Percentiles rank a stretch among this genome's conserved stretches.
These are phyloP conservation scores for Yasuhikotakia modesta DNA, from an alignment of 2,797 vertebrate genomes.

Conservation along the genomic window DNA sequence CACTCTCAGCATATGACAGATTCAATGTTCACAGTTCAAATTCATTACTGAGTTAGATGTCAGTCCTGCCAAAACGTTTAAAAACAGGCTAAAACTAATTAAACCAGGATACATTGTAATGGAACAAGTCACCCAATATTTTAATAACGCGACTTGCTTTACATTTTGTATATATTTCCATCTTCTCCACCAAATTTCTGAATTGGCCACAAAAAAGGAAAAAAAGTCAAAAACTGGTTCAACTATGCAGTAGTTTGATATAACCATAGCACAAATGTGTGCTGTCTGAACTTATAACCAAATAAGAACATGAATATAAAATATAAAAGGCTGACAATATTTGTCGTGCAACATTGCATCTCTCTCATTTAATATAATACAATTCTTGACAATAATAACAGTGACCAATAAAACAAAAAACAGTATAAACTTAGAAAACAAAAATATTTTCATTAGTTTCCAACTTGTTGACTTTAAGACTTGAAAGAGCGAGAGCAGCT, in stretches of 20 bases:
- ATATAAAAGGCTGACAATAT: constrained; percentile 87
- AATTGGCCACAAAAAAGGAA: constrained; percentile 74
- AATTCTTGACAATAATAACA: constrained; percentile 75
- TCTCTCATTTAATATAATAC: constrained; percentile 74
- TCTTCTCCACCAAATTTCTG: constrained; percentile 70
- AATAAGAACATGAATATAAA: constrained; percentile 85
- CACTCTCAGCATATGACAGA: constrained; percentile 28
- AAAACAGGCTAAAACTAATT: constrained; percentile 72
- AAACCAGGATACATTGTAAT: constrained; percentile 73
- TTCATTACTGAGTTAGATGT: constrained; percentile 64
- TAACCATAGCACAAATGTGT: constrained; percentile 71
- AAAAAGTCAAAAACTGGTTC: neutral
- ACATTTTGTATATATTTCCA: constrained; percentile 37
- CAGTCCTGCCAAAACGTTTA: constrained; percentile 68
- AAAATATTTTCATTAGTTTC: constrained; percentile 67
- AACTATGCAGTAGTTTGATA: constrained; percentile 76
- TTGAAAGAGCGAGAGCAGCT: constrained; percentile 83
- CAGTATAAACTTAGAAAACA: constrained; percentile 88
- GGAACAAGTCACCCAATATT: constrained; percentile 66
- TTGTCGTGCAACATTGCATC: constrained; percentile 84
- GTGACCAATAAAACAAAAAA: constrained; percentile 79
- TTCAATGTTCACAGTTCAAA: constrained; percentile 63
- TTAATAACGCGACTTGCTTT: constrained; percentile 63
- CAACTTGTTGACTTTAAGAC: constrained; percentile 77
- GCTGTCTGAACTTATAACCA: constrained; percentile 78